These are phyloP conservation scores for Acropora yongei DNA, from an alignment of 64 coral and sea anemone genomes.

Conservation along the genomic window DNA sequence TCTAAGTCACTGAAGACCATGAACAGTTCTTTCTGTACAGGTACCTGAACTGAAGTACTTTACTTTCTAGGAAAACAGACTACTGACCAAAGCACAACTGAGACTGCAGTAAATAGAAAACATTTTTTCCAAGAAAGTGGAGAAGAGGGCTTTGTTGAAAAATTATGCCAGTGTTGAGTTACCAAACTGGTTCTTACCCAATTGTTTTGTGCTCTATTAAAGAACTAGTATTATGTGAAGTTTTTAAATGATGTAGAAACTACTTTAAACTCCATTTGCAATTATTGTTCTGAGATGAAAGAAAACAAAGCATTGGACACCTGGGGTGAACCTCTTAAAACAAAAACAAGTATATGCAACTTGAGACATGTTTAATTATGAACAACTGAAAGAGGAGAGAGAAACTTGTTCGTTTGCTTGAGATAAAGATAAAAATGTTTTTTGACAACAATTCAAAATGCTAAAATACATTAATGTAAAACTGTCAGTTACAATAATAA, in stretches of 20 bases:
- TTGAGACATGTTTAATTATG: too few species aligned
- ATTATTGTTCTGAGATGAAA: not conserved
- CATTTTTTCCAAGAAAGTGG: not conserved
- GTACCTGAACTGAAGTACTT: slow-evolving; percentile 11
- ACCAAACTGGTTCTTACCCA: not conserved
- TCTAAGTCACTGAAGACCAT: not conserved
- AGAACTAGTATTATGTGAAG: not conserved
- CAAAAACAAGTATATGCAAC: not conserved
- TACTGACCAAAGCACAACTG: not conserved
- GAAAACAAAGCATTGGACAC: not conserved
- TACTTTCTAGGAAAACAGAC: not conserved
- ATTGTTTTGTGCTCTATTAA: not conserved
- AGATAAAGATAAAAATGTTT: too few species aligned
- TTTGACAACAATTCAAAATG: too few species aligned
- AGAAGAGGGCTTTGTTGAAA: not conserved
- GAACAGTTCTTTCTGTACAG: not conserved
- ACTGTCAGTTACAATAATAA: too few species aligned
- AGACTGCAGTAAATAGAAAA: not conserved
- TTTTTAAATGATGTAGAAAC: not conserved
- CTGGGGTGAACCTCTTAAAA: not conserved
- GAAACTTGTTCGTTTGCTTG: too few species aligned
- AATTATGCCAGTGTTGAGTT: not conserved
- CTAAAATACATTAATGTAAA: too few species aligned
- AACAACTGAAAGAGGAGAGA: too few species aligned
- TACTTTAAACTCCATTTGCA: not conserved